A percentile compares a stretch with the other conserved stretches of the same genome.
phyloP scores from a whole-genome alignment of 2,888 invertebrate genomes.

The Papilio elwesi region DNA sequence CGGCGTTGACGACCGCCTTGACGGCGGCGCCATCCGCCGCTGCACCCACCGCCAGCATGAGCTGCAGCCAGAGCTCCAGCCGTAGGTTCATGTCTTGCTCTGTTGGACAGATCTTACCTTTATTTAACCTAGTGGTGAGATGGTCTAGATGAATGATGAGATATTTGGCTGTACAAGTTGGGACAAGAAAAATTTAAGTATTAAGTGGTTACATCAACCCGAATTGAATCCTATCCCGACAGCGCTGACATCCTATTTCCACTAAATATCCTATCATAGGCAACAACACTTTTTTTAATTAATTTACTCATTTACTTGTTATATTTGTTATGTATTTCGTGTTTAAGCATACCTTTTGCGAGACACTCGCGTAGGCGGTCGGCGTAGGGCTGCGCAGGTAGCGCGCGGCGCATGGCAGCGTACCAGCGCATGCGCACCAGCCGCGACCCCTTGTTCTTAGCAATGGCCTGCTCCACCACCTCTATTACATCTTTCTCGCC shows the following conservation, averaged over 20 bases:
- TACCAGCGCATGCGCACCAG: slow-evolving; percentile 44
- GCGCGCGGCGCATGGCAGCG: slow-evolving; percentile 45
- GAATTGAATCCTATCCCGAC: too few relatives aligned
- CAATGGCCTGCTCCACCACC: slow-evolving; percentile 46
- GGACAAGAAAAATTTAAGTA: too few relatives aligned
- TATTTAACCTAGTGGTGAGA: too few relatives aligned
- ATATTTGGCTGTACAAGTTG: too few relatives aligned
- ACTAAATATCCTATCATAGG: too few relatives aligned
- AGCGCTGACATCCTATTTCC: too few relatives aligned
- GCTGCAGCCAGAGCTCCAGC: slow-evolving; percentile 58
- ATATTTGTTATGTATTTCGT: background rate
- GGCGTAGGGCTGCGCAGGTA: slow-evolving; percentile 45
- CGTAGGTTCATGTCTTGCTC: slow-evolving; percentile 45
- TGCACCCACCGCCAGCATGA: slow-evolving; percentile 51
- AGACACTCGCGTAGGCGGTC: slow-evolving; percentile 49
- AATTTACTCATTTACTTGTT: background rate
- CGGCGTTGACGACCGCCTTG: slow-evolving; percentile 48
- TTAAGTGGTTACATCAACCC: too few relatives aligned
- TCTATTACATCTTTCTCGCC: slow-evolving; percentile 46
- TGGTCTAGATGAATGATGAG: too few relatives aligned
- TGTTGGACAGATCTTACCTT: too few relatives aligned
- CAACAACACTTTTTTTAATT: background rate
- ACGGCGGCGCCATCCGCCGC: slow-evolving; percentile 43
- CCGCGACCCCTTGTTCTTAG: slow-evolving; percentile 40
- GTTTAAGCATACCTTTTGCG: slow-evolving; percentile 41